A percentile compares a stretch with the other conserved stretches of the same genome.
Conservation (phyloP, 2,888 invertebrate species). For the Entomobrya multifasciata region DNA sequence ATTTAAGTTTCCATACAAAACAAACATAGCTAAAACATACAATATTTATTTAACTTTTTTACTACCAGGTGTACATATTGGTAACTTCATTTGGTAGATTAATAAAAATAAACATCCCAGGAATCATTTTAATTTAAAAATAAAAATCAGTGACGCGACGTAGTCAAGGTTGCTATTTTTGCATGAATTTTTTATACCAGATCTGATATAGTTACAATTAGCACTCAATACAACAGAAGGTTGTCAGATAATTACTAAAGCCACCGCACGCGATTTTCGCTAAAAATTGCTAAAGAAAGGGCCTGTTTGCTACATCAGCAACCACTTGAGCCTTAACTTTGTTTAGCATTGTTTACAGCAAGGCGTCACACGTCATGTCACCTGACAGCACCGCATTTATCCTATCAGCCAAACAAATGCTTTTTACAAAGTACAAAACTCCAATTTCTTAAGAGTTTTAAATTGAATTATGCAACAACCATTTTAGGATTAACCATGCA, state of each 20-base stretch:
- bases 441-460: background rate
- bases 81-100: no score
- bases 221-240: slow-evolving; percentile 21
- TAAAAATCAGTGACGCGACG: slow-evolving; percentile 20
- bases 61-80: no score
- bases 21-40: no score
- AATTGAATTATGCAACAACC: slow-evolving; percentile 68
- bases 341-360: background rate
- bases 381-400: slow-evolving; percentile 31
- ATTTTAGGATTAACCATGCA: background rate
- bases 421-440: background rate
- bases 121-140: no score
- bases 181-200: background rate
- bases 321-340: background rate
- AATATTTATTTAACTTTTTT: no score
- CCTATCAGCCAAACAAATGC: slow-evolving; percentile 35
- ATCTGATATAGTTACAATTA: slow-evolving; percentile 28
- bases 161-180: slow-evolving; percentile 17
- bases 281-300: background rate
- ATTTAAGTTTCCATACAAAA: no score
- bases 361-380: slow-evolving; percentile 21
- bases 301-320: background rate
- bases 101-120: no score
- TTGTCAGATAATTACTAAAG: slow-evolving; percentile 11
- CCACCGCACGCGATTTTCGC: background rate